Base-by-base conservation (phyloP, 2,797 vertebrate species). In the Macropodus opercularis region DNA sequence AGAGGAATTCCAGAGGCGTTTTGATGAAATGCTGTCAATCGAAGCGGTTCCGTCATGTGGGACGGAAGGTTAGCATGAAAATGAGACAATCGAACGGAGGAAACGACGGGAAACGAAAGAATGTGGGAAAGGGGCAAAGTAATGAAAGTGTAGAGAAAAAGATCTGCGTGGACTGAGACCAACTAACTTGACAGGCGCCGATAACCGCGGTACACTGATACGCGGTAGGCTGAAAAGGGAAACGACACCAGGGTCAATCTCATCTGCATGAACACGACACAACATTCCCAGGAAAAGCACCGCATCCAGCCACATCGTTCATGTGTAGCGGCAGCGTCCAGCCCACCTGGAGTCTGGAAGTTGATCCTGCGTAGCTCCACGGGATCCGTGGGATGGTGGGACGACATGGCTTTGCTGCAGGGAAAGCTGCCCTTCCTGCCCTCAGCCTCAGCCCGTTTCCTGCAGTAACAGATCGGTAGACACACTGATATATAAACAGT, bases 311-410 rank as follows among this genome's bases (percentile, higher is more conserved):
- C 8, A 54, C 17, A 51, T 38, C 4, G 23, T 51, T 23, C 54
- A 14, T 46, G 22, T 23, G 42, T 41, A 23, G 48, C 1, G 50
- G 48, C 65, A 31, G 50, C 38, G 31, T 69, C 14, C n/a, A 23
- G 24, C 53, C 91, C 93, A 99, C 97, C 97, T 48, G 97, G 96
- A 36, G 97, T 99, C 86, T 98, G 97, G 90, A 99, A 99, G 91
- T 99, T 98, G 91, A 99, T 97, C 69, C 97, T 93, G 46, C 97
- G 94, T 3, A 99, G 93, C 84, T 99, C 97, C 72, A 99, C 97
- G 0, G 97, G 96, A 63, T 99, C 97, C 31, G 97, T 98, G 74
- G 97, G 97, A 73, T 98, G 96, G 75, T 98, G 97, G 53, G 97
- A 99, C 49, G 95, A 96, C 84, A 98, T 93, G 43, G 98, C 96